Evolutionary conservation across 2,888 invertebrate genomes (phyloP), one percentile per base, ranked within the genome.

Genomic region (Cheilosia grossa): DNA sequence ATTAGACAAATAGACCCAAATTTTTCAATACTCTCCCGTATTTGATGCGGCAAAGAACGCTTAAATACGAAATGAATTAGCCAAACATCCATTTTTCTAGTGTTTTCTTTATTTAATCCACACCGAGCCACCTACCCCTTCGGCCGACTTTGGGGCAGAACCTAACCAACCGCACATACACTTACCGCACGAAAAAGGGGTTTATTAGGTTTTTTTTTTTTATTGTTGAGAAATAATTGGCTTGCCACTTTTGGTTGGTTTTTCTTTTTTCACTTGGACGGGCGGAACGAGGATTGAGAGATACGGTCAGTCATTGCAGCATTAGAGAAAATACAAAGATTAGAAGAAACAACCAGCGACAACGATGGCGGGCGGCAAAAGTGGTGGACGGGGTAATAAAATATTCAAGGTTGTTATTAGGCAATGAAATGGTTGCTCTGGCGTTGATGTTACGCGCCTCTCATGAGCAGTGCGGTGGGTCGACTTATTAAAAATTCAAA

Each of bases 401-500:
- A 82, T 83, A 85, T 85, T 85, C 80, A 85, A 85, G 75, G 85
- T 51, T 85, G 83, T 81, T 80, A 85, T 75, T 85, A 81, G 75
- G 64, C 81, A 72, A 72, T 77, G 75, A 80, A 77, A 77, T 61
- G 66, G 70, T 54, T 69, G 61, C 49, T 51, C 33, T 15, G 17
- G n/a, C 30, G 74, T 51, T 47, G 69, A 61, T 27, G 69, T 59
- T 51, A 42, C 58, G 49, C 61, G 58, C 51, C 51, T 4, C 27
- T 15, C 6, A 5, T 24, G 24, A 24, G 27, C 10, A 6, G 19
- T 9, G 56, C 44, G 64, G 74, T 66, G 70, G 70, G 81, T 67
- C 81, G 75, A 67, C 66, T 75, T 77, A 81, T 77, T 77, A 85
- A 72, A 80, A 85, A 81, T 81, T 75, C 40, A 81, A 81, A 81